phyloP scores from a whole-genome alignment of 2,113 vertebrate species.

The Ictalurus punctatus region DNA sequence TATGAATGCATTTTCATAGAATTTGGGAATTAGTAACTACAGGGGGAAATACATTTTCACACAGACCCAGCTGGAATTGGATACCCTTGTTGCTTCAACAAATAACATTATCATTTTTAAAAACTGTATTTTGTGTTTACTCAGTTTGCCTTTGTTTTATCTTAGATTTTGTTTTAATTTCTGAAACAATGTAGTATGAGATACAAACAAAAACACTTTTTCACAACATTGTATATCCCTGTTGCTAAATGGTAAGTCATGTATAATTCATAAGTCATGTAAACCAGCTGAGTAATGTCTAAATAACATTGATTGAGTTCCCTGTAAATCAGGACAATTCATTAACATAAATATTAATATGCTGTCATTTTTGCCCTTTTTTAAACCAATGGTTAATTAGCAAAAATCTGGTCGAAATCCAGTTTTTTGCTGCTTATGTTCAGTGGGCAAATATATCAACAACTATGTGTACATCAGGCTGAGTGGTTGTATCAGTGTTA shows the following conservation, averaged over 20 bases:
- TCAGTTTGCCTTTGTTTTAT: too few relatives aligned
- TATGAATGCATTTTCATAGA: too few relatives aligned
- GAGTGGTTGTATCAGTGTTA: not conserved
- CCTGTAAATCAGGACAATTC: conserved; percentile 1
- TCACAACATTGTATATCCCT: not conserved
- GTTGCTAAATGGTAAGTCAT: not conserved
- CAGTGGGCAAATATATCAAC: not conserved
- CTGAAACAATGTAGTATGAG: too few relatives aligned
- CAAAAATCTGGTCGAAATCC: not conserved
- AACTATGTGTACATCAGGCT: not conserved
- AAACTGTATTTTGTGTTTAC: too few relatives aligned
- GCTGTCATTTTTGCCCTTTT: not conserved
- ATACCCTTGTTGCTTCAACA: too few relatives aligned
- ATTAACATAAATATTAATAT: conserved; percentile 24
- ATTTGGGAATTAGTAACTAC: too few relatives aligned
- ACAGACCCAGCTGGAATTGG: too few relatives aligned
- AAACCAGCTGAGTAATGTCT: not conserved
- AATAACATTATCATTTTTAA: too few relatives aligned
- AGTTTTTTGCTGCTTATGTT: conserved; percentile 1
- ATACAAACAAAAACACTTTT: too few relatives aligned
- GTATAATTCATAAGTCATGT: not conserved
- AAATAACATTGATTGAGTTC: not conserved
- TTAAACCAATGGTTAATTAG: conserved; percentile 6
- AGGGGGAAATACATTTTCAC: too few relatives aligned
- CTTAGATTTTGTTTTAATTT: too few relatives aligned